These are phyloP conservation scores for Epicampocera succincta DNA, from an alignment of 2,888 invertebrate genomes.

Conservation along the genomic window DNA sequence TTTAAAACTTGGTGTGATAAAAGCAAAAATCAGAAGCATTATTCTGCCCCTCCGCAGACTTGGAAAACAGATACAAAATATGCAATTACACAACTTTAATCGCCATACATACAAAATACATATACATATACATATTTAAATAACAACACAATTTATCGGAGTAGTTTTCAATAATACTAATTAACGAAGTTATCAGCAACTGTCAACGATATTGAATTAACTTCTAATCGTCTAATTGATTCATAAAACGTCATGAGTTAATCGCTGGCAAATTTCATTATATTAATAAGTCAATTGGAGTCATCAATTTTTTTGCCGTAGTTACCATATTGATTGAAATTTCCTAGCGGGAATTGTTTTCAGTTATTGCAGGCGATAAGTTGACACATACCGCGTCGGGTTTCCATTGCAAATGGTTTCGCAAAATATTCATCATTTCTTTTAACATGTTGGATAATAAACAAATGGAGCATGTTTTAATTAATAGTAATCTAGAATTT, in stretches of 20 bases:
- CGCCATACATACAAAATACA: constrained; percentile 11
- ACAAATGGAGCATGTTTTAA: too few relatives aligned
- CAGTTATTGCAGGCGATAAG: too few relatives aligned
- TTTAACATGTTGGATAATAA: too few relatives aligned
- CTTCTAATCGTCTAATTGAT: constrained; percentile 23
- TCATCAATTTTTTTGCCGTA: too few relatives aligned
- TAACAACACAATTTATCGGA: background rate
- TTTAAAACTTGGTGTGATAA: constrained; percentile 14
- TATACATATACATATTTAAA: constrained; percentile 16
- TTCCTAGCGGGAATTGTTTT: too few relatives aligned
- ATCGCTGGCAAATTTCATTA: constrained; percentile 10
- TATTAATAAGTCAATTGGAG: too few relatives aligned
- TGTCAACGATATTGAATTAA: constrained; percentile 29
- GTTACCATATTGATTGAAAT: too few relatives aligned
- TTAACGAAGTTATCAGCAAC: constrained; percentile 43
- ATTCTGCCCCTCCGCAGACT: constrained; percentile 31
- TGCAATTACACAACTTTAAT: constrained; percentile 14
- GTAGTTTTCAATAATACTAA: background rate
- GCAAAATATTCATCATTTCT: too few relatives aligned
- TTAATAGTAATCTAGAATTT: too few relatives aligned
- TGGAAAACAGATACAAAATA: background rate
- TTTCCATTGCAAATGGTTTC: too few relatives aligned
- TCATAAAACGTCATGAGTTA: constrained; percentile 28
- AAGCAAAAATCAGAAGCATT: constrained; percentile 18
- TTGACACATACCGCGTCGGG: too few relatives aligned